Evolutionary conservation across 92 coral and sea anemone genomes (phyloP).

Genomic region (Plumapathes pennacea): DNA sequence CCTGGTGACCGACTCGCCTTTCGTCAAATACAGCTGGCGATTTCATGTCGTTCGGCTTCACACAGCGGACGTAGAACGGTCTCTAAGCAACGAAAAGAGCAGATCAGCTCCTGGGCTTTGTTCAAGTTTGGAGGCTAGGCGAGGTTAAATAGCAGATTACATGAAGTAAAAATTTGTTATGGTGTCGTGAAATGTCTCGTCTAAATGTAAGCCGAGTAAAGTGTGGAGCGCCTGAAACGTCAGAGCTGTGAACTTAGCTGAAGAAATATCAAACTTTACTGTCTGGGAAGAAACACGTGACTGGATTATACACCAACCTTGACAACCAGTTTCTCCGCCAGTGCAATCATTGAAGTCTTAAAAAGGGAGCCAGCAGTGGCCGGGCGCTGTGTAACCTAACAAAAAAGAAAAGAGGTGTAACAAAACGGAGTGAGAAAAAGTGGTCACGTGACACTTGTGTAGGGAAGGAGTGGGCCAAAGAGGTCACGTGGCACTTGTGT

Average conservation of each 20-base stretch:
- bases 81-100: conserved; percentile 42
- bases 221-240: too few species aligned
- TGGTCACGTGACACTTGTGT: background rate
- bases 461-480: background rate
- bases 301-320: conserved; percentile 49
- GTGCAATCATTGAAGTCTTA: conserved; percentile 92
- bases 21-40: conserved; percentile 88
- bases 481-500: background rate
- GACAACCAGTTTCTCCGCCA: conserved; percentile 76
- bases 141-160: too few species aligned
- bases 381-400: conserved; percentile 94
- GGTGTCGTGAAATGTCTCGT: too few species aligned
- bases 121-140: too few species aligned
- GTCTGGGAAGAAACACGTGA: too few species aligned
- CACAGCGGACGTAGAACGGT: conserved; percentile 95
- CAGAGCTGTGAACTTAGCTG: too few species aligned
- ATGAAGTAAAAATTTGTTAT: too few species aligned
- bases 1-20: conserved; percentile 88
- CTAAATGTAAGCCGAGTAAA: too few species aligned
- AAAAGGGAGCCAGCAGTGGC: conserved; percentile 91
- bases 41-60: conserved; percentile 95
- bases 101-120: background rate
- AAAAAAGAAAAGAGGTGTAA: background rate
- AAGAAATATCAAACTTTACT: background rate
- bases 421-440: background rate